Evolutionary conservation across 2,888 invertebrate genomes (phyloP).

Genomic region (Cepaea hortensis): DNA sequence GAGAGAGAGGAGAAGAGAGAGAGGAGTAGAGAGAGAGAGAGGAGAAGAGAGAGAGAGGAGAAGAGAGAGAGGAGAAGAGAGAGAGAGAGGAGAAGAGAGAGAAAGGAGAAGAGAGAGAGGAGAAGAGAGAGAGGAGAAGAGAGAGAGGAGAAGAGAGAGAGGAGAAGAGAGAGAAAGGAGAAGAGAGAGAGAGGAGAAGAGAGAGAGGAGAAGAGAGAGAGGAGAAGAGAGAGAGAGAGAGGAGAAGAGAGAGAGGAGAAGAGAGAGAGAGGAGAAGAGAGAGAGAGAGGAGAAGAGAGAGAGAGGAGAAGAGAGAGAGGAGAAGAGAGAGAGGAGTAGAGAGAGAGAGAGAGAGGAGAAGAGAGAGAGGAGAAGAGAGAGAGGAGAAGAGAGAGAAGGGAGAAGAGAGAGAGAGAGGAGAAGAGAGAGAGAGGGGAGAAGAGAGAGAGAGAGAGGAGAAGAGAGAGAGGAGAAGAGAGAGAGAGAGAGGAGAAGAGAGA

Average conservation of each 20-base stretch:
- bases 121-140: neutral
- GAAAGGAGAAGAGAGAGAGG: neutral
- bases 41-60: neutral
- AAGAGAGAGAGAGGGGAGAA: neutral
- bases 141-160: neutral
- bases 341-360: neutral
- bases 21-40: neutral
- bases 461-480: neutral
- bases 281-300: neutral
- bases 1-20: neutral
- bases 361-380: neutral
- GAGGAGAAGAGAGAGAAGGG: neutral
- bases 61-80: neutral
- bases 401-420: neutral
- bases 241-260: neutral
- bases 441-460: neutral
- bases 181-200: neutral
- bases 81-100: neutral
- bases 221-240: neutral
- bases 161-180: neutral
- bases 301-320: neutral
- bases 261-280: neutral
- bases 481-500: neutral
- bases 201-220: neutral
- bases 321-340: neutral